Percentiles rank a stretch among this genome's conserved stretches.
Evolutionary conservation across 92 coral and sea anemone genomes (phyloP).

Genomic region (Anthopleura xanthogrammica): DNA sequence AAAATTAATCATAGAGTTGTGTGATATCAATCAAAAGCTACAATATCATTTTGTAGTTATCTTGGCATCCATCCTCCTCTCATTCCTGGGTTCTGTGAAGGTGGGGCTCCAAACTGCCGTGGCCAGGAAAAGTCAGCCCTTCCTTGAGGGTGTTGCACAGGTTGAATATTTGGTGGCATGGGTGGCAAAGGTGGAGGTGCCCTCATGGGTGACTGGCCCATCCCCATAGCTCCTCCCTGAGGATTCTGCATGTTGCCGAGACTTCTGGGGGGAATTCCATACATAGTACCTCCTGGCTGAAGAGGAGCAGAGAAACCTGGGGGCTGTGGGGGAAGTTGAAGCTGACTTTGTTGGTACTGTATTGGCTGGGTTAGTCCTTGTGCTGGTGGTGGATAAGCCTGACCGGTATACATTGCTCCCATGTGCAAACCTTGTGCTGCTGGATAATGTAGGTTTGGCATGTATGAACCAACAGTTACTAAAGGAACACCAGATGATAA

Average conservation of each 20-base stretch:
- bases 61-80: constrained; percentile 98
- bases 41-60: not conserved
- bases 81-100: constrained; percentile 66
- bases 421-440: constrained; percentile 44
- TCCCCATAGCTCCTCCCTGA: constrained; percentile 50
- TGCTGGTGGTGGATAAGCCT: constrained; percentile 61
- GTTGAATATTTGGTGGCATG: constrained; percentile 67
- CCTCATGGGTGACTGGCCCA: constrained; percentile 66
- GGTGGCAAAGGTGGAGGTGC: constrained; percentile 82
- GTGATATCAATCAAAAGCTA: too few species aligned
- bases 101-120: constrained; percentile 79
- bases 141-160: constrained; percentile 31
- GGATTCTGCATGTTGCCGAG: constrained; percentile 62
- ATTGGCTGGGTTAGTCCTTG: constrained; percentile 53
- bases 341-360: constrained; percentile 29
- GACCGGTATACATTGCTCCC: constrained; percentile 56
- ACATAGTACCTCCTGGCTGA: constrained; percentile 45
- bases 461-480: constrained; percentile 34
- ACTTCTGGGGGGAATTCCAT: constrained; percentile 72
- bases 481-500: constrained; percentile 25
- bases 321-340: constrained; percentile 58
- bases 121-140: constrained; percentile 73
- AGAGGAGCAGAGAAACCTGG: constrained; percentile 58
- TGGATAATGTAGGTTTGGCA: constrained; percentile 36
- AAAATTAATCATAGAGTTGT: too few species aligned